Base-by-base conservation (phyloP, 2,113 vertebrate species). In the Brevimyrus niger region DNA sequence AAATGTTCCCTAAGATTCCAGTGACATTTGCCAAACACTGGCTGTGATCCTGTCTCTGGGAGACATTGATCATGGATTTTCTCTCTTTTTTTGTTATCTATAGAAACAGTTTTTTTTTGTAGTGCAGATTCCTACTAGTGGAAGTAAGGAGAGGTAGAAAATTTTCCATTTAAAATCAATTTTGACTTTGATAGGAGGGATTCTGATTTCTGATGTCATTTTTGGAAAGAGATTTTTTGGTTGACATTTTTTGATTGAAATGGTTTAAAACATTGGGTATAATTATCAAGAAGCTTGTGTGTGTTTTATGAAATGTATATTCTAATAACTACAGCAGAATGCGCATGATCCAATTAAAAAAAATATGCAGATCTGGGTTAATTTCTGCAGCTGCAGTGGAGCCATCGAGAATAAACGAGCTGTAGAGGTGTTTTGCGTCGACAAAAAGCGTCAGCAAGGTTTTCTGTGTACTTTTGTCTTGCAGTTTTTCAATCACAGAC, bases 391-490 rank as follows among this genome's bases (percentile, higher is more conserved):
- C 85, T 53, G 85, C 47, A 53, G n/a, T 35, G 85, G 13, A 23
- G 85, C 50, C 47, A 48, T 51, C 9, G 85, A 53, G 55, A 87
- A 87, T 87, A 35, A 87, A 87, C 55, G 27, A 87, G 85, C 50
- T 48, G 31, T 38, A 53, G 50, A 87, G 55, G 46, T 87, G 85
- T 87, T 87, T 47, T 87, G 48, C 31, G 31, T 55, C 53, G 55
- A 87, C 85, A 87, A n/a, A 19, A 17, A 53, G 47, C 15, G 47
- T 87, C 11, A 35, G 85, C 31, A 38, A 50, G 85, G 31, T 19
- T 47, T 53, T 48, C 50, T 85, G 3, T 13, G 9, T 13, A 11
- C 9, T 27, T 65, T 85, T 38, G 17, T 44, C 17, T 46, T 23
- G 80, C 50, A 86, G 46, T 50, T 86, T 46, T 21, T 46, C 42